These are phyloP conservation scores for Anticlea derivata DNA, from an alignment of 2,888 invertebrate species.

Conservation along the genomic window DNA sequence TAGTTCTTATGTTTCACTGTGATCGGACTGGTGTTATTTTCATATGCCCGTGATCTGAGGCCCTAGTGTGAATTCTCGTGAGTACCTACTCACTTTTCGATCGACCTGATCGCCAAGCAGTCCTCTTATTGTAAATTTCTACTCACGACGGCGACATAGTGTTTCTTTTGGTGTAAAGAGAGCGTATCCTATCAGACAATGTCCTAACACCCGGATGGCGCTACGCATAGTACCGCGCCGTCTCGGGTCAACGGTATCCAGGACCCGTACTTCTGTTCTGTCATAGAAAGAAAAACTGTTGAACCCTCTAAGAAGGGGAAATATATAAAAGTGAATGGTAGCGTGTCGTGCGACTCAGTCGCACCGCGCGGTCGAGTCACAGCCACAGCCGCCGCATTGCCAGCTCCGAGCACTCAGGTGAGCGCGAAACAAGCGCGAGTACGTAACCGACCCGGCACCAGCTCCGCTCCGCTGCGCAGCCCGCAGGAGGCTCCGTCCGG, in stretches of 20 bases:
- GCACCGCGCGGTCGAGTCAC: conserved; percentile 58
- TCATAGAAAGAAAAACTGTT: conserved; percentile 53
- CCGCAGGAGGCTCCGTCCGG: conserved; percentile 22
- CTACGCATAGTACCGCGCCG: conserved; percentile 37
- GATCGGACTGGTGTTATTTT: no score
- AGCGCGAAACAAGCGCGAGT: conserved; percentile 41
- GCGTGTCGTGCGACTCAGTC: conserved; percentile 71
- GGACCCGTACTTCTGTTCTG: conserved; percentile 48
- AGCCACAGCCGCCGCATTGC: conserved; percentile 49
- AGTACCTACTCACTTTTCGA: no score
- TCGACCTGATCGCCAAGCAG: no score
- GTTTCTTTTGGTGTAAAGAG: conserved; percentile 10
- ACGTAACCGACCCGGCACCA: conserved; percentile 38
- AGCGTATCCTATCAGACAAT: conserved; percentile 44
- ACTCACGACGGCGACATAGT: no score
- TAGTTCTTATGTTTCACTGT: no score
- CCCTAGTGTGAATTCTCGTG: no score
- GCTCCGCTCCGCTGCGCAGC: conserved; percentile 30
- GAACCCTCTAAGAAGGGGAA: conserved; percentile 64
- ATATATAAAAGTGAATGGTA: conserved; percentile 71
- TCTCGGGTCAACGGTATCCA: conserved; percentile 58
- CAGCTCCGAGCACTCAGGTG: conserved; percentile 45
- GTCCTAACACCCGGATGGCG: conserved; percentile 44
- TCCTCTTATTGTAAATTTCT: no score
- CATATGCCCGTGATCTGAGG: no score